Base-by-base conservation (phyloP, 2,113 vertebrate species). In the Petromus typicus region DNA sequence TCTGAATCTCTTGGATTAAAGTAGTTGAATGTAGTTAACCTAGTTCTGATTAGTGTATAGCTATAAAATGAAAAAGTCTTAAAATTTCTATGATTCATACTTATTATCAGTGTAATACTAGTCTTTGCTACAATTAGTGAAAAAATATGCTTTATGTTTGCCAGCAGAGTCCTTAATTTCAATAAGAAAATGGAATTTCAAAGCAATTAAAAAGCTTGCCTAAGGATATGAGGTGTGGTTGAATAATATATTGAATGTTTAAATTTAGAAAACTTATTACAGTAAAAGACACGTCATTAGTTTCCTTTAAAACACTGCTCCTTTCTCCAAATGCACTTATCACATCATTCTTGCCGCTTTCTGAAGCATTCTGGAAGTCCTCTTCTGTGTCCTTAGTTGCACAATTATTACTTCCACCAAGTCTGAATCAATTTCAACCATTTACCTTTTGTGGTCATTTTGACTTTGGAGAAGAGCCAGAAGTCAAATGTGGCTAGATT, bases 21-120 rank as follows among this genome's bases (percentile, higher is more conserved):
- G 69, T 95, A 86, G 94, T 94, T 93, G 94, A 97, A 96, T 92
- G 64, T 96, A 95, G 95, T 97, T 98, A 97, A 95, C 96, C 96
- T 95, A 96, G 89, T 96, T 96, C 84, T 96, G 61, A 97, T 96
- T 95, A 96, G 64, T 89, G 57, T 93, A 82, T 93, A 93, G 79
- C 64, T 95, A 86, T 94, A 95, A 94, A 95, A 89, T 59, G 88
- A 86, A 90, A 91, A 95, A 56, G 32, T 66, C 66, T 86, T 79
- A 82, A 85, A 93, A 89, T 95, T 43, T 73, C 86, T 73, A 80
- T 64, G 95, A 95, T 90, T 86, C 80, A 84, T 93, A 75, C n/a
- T 83, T 91, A 86, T 89, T 66, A 86, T 32, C 30, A 76, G 13
- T 5, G 27, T 97, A 95, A 95, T 83, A 83, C 18, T 86, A 56